phyloP scores from a whole-genome alignment of 2,888 invertebrate species.

The Melanophora roralis region DNA sequence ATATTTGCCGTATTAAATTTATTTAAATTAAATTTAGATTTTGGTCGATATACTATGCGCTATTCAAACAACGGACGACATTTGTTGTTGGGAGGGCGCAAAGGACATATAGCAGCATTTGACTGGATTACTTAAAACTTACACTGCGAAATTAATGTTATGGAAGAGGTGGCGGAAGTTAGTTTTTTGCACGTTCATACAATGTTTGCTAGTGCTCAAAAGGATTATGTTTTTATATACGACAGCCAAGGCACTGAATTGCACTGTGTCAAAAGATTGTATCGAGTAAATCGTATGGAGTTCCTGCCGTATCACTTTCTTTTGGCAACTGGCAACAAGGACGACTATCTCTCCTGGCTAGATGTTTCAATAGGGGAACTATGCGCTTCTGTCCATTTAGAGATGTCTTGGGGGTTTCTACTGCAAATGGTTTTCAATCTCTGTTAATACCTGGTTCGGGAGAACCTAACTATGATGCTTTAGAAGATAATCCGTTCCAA shows the following conservation, averaged over 20 bases:
- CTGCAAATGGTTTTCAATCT: conserved; percentile 88
- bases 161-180: conserved; percentile 95
- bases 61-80: conserved; percentile 91
- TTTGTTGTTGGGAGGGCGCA: conserved; percentile 89
- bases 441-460: conserved; percentile 96
- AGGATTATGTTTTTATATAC: conserved; percentile 97
- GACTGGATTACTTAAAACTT: conserved; percentile 98
- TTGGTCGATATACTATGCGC: conserved; percentile 88
- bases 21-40: conserved; percentile 87
- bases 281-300: conserved; percentile 88
- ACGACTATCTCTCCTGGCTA: conserved; percentile 92
- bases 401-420: conserved; percentile 95
- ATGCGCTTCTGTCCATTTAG: conserved; percentile 97
- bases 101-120: conserved; percentile 96
- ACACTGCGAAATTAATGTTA: conserved; percentile 96
- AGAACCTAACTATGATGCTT: conserved; percentile 97
- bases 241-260: conserved; percentile 98
- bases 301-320: conserved; percentile 99
- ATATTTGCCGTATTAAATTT: not conserved
- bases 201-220: conserved; percentile 98
- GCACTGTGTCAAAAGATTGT: conserved; percentile 93
- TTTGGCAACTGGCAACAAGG: conserved; percentile 86
- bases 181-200: conserved; percentile 96
- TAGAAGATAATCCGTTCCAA: conserved; percentile 97
- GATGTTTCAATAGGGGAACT: conserved; percentile 96